A percentile compares a stretch with the other conserved stretches of the same genome.
Evolutionary conservation across 2,888 invertebrate species (phyloP).

Genomic region (Tupiocoris notatus): DNA sequence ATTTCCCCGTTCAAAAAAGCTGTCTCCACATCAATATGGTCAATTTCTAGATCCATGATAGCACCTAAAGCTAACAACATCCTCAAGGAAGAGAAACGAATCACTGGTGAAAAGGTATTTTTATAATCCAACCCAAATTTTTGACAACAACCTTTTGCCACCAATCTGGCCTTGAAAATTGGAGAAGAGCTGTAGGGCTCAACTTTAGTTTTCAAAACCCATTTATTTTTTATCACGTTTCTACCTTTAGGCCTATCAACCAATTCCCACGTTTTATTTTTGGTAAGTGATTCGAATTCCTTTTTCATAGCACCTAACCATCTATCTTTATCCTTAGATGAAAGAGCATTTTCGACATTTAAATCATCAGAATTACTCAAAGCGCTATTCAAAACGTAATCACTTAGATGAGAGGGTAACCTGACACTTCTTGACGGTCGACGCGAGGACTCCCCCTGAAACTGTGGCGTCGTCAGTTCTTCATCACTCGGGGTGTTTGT

Average conservation of each 20-base stretch:
- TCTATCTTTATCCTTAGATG: too few relatives aligned
- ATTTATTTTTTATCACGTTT: conserved; percentile 3
- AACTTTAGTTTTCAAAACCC: conserved; percentile 47
- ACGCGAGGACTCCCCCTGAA: too few relatives aligned
- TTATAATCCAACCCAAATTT: conserved; percentile 45
- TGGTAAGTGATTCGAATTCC: conserved; percentile 29
- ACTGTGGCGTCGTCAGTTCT: too few relatives aligned
- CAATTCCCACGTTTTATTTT: conserved; percentile 36
- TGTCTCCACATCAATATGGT: conserved; percentile 51
- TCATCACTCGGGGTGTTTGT: too few relatives aligned
- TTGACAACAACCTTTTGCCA: conserved; percentile 50
- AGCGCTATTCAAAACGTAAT: neutral
- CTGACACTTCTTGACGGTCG: too few relatives aligned
- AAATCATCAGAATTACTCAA: neutral
- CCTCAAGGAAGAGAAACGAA: conserved; percentile 35
- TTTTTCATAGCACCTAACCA: conserved; percentile 33
- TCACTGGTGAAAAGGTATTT: conserved; percentile 47
- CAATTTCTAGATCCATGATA: conserved; percentile 48
- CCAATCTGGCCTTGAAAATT: conserved; percentile 49
- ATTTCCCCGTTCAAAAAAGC: conserved; percentile 51
- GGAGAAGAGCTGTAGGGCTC: conserved; percentile 45
- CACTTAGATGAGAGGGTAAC: conserved; percentile 7
- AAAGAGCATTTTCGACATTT: neutral
- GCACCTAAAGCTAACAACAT: conserved; percentile 48
- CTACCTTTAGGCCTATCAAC: conserved; percentile 19